Base-by-base conservation (phyloP, 2,888 invertebrate genomes). In the Apodemia hepburni region DNA sequence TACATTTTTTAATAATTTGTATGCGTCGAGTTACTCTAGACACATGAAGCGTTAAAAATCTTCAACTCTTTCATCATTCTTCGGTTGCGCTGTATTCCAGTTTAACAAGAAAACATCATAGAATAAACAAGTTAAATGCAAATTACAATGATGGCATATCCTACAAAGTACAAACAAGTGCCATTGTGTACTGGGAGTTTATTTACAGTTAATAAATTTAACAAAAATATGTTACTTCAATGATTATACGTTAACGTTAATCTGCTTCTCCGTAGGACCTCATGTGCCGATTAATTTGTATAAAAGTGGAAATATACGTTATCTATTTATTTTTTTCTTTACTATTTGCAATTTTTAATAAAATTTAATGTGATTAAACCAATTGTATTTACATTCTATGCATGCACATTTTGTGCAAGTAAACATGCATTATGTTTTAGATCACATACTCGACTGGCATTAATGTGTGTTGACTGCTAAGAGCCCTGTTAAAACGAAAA, bases 381-480 rank as follows among this genome's bases (percentile, higher is more conserved):
- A 75, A 74, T 70, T 71, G 77, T 84, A 83, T 82, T 76, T 85
- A 84, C 80, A 83, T 78, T 79, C 85, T 84, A 84, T 83, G 81
- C 90, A 90, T 90, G 90, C 90, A 83, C 87, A 84, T 87, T 74
- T 79, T 80, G 85, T 84, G 84, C 85, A 82, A 82, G 77, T 73
- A 81, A 86, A 78, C 90, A 90, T 91, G 90, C 90, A 90, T 90
- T 90, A 90, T 85, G 85, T 83, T 76, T 82, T 81, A 82, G 84
- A 79, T 82, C 84, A 91, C 91, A 90, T 91, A 91, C 91, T 91
- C 91, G 89, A 91, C 90, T 88, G 91, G 91, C 89, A 90, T 87
- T 89, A 91, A 88, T 88, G 90, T 87, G 89, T 90, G 90, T 89
- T 90, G 91, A 90, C 91, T 90, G 91, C 91, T 91, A 90, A 91